phyloP scores from a whole-genome alignment of 2,113 vertebrate genomes.

The Plecturocebus donacophilus region DNA sequence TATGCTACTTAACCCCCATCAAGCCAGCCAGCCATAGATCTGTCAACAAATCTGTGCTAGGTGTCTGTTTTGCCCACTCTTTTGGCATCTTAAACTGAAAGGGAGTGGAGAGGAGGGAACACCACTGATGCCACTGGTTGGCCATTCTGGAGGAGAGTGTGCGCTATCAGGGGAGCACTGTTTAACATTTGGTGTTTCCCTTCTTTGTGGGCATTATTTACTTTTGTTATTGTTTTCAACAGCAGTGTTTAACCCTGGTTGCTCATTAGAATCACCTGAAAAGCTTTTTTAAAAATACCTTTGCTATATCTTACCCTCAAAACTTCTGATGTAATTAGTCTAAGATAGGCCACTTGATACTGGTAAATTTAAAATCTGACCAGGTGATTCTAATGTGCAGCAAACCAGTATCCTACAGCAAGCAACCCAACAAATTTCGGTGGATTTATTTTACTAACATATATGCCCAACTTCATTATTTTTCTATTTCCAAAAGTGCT shows the following conservation, averaged over 20 bases:
- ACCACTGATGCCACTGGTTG: background rate
- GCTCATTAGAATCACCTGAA: background rate
- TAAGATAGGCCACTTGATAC: background rate
- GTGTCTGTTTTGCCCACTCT: background rate
- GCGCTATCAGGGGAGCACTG: background rate
- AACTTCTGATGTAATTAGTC: background rate
- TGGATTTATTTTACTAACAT: background rate
- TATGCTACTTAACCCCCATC: background rate
- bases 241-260: background rate
- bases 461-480: background rate
- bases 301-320: background rate
- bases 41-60: background rate
- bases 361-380: background rate
- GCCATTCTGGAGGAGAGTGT: background rate
- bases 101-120: background rate
- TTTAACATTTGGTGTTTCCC: background rate
- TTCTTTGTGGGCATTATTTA: background rate
- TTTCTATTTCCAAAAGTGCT: conserved; percentile 22
- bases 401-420: background rate
- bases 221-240: background rate
- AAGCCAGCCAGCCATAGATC: background rate
- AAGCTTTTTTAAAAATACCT: background rate
- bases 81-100: background rate
- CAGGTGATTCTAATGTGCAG: background rate
- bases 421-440: background rate